Evolutionary conservation across 2,888 invertebrate species (phyloP).

Genomic region (Chrysodeixis includens): DNA sequence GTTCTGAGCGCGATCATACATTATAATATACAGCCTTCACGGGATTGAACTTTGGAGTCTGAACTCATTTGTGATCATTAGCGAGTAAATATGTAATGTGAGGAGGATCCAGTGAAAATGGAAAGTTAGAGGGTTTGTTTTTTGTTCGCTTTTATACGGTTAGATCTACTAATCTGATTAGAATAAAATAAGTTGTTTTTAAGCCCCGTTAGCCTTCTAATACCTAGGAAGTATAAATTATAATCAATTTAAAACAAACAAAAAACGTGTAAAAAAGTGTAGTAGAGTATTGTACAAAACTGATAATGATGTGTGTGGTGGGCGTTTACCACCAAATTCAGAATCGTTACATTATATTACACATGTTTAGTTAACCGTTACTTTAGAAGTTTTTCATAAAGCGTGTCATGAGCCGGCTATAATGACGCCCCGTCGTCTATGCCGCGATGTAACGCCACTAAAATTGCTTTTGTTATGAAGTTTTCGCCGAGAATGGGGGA

Average conservation of each 20-base stretch:
- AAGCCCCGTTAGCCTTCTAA: too few species aligned
- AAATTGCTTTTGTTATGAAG: conserved; percentile 40
- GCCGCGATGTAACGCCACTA: conserved; percentile 9
- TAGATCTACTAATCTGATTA: not conserved
- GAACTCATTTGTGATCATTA: conserved; percentile 12
- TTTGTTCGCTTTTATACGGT: not conserved
- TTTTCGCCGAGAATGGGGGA: conserved; percentile 20
- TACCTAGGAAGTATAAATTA: too few species aligned
- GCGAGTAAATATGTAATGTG: conserved; percentile 7
- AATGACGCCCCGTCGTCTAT: conserved; percentile 12
- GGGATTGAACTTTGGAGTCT: conserved; percentile 13
- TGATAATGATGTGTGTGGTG: not conserved
- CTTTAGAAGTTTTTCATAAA: conserved; percentile 24
- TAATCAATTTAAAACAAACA: too few species aligned
- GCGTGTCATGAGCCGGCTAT: conserved; percentile 17
- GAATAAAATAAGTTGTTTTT: too few species aligned
- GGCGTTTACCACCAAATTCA: not conserved
- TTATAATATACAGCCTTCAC: conserved; percentile 34
- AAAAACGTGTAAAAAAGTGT: too few species aligned
- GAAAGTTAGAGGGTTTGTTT: not conserved
- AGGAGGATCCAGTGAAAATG: not conserved
- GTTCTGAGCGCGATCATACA: conserved; percentile 24
- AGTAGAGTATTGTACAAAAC: too few species aligned
- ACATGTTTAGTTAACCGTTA: conserved; percentile 5
- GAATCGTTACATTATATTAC: not conserved